Evolutionary conservation across 1,140 invertebrate genomes (phyloP).

Genomic region (Melanaphis sacchari): DNA sequence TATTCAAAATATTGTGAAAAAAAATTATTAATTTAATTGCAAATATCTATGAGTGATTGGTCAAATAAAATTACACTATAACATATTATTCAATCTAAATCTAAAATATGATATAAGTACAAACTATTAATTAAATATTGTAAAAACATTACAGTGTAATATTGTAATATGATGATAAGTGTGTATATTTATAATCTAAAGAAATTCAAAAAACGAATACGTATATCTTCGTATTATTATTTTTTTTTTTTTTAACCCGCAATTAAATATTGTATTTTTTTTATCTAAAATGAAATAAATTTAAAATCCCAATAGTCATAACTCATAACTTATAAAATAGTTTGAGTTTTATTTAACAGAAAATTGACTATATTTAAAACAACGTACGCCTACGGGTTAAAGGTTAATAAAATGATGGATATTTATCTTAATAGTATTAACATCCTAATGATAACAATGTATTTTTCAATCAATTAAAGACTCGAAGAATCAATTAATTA

Average conservation of each 20-base stretch:
- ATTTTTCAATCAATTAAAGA: conserved; percentile 29
- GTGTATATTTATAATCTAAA: not conserved
- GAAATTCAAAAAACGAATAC: not conserved
- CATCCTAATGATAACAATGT: conserved; percentile 1
- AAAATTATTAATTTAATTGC: conserved; percentile 18
- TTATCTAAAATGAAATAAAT: not conserved
- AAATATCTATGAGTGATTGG: not conserved
- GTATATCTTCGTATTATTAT: not conserved
- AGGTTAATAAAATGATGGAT: conserved; percentile 16
- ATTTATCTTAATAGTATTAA: conserved; percentile 25
- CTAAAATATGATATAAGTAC: not conserved
- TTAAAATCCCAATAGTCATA: not conserved
- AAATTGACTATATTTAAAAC: not conserved
- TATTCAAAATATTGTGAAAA: not conserved
- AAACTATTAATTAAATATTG: not conserved
- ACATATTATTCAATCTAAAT: not conserved
- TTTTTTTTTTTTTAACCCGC: not conserved
- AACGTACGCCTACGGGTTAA: not conserved
- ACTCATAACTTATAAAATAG: not conserved
- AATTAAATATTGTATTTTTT: not conserved
- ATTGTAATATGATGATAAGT: not conserved
- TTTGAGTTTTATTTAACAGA: not conserved
- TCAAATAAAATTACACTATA: not conserved
- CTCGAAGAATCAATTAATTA: not conserved
- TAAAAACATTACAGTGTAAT: not conserved